Percentiles rank a stretch among this genome's conserved stretches.
Evolutionary conservation across 2,113 vertebrate genomes (phyloP).

Genomic region (Paratilapia polleni): DNA sequence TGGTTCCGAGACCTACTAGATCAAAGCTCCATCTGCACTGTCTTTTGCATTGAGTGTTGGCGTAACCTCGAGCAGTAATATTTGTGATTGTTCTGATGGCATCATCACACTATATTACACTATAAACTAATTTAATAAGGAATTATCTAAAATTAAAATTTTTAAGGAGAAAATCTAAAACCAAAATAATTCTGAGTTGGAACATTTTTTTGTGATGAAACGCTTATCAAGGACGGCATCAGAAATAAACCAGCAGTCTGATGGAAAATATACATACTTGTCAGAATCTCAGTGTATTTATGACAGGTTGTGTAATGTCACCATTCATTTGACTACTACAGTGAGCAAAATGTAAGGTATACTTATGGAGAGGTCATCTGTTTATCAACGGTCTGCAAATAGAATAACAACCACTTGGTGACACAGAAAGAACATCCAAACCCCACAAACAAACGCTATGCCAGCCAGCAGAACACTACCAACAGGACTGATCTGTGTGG

Average conservation of each 20-base stretch:
- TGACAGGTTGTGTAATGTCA: too few species aligned
- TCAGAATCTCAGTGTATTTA: not conserved
- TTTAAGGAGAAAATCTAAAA: not conserved
- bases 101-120: not conserved
- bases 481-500: not conserved
- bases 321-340: not conserved
- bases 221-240: not conserved
- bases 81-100: constrained; percentile 5
- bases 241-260: not conserved
- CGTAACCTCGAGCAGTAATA: not conserved
- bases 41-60: constrained; percentile 14
- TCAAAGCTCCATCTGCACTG: constrained; percentile 82
- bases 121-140: not conserved
- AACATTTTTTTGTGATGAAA: too few species aligned
- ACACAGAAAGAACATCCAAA: not conserved
- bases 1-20: constrained; percentile 81
- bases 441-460: not conserved
- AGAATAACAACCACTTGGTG: too few species aligned
- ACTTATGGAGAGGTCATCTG: too few species aligned
- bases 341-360: not conserved
- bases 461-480: not conserved
- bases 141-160: not conserved
- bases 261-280: not conserved
- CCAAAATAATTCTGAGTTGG: too few species aligned
- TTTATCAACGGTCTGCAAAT: too few species aligned